Base-by-base conservation (phyloP, 1,140 invertebrate species). In the Trinorchestia longiramus region DNA sequence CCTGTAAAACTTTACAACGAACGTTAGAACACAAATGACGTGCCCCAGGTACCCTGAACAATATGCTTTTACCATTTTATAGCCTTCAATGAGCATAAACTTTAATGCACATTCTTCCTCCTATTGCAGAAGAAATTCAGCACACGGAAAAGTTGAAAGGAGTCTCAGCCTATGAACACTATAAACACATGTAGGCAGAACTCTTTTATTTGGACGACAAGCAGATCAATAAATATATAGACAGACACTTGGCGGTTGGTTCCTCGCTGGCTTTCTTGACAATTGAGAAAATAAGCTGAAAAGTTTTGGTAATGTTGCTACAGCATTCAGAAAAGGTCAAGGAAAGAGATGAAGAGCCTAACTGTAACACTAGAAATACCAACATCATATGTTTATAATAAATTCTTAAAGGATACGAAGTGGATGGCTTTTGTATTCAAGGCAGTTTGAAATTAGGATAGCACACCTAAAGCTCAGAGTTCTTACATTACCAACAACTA, bases 381-480 rank as follows among this genome's bases (percentile, higher is more conserved):
- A 40, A n/a, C 41, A 90, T 90, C n/a, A 90, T 42, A 42, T 90
- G 88, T 90, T 19, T 90, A 90, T 43, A 90, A 90, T 90, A 42
- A 90, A 90, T 42, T 90, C 88, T 94, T 94, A 45, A 94, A 45
- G 92, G 92, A 94, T 94, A 94, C 92, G 44, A 94, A 94, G 43
- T 94, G 92, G 92, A 94, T 94, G 92, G 92, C 92, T 94, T 47
- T 45, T 43, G 92, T 94, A 45, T 94, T 94, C 92, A 94, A 94
- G 92, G 92, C 92, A 94, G 92, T 94, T 94, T 47, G 92, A 94
- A 94, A 44, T 94, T 45, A 94, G 44, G 40, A 94, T 44, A 94
- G 92, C 44, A 94, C 44, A 94, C 92, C 43, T 44, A 94, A 94
- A 94, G 44, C 43, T 94, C 92, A 94, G 43, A 42, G 40, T 15